Evolutionary conservation across 2,888 invertebrate species (phyloP), one percentile per base, ranked within the genome.

Genomic region (Brachyopa scutellaris): DNA sequence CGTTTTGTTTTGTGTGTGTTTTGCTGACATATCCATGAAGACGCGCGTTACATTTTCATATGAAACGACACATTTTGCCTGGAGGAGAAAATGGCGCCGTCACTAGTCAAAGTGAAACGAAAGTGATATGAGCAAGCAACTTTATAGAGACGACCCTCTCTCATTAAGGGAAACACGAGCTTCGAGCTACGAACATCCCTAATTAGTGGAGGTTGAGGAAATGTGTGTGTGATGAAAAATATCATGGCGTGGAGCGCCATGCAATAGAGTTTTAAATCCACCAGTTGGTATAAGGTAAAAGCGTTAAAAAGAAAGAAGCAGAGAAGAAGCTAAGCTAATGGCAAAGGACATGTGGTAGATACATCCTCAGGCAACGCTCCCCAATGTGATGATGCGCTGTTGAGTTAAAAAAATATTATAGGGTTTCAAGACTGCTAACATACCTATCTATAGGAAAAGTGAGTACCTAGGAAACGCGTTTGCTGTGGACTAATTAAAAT

Each of bases 401-500:
- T 26, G 9, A 47, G 38, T 53, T 26, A 40, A 67, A 59, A 47
- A n/a, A n/a, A n/a, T n/a, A n/a, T n/a, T n/a, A n/a, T 55, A 47
- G 26, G 40, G 29, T 36, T 47, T 36, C 59, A 15, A 67, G 51
- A 67, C 51, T 49, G 42, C 17, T 49, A 11, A n/a, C 33, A 19
- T 49, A 9, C 45, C 15, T n/a, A 49, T 40, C 21, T 21, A 62
- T 51, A 21, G 36, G 53, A 31, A 15, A 8, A 13, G 11, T 33
- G 15, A 53, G 15, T 33, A 45, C 42, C 59, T 51, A 61, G 59
- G 74, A 74, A 61, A 55, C 74, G 74, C 47, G 47, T 55, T 61
- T 29, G 47, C 67, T 79, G 79, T 55, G 79, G 74, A 79, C 67
- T 79, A 74, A 79, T 79, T 79, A 79, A 79, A 79, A 79, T 74